Conservation (phyloP, 2,113 vertebrate genomes). For the Notarius lentiginosus region DNA sequence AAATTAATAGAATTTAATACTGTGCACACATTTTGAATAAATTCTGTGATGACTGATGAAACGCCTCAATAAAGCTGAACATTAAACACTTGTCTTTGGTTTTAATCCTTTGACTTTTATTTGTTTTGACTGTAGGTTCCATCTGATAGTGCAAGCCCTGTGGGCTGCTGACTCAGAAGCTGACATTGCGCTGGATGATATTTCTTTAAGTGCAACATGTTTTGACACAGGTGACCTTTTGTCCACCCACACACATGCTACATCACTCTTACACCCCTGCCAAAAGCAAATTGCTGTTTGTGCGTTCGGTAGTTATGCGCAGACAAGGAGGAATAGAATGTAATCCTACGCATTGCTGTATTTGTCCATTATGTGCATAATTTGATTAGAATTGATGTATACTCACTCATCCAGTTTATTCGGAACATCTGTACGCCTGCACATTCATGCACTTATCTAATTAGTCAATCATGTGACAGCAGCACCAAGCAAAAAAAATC, state of each 20-base stretch:
- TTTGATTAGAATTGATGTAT: background rate
- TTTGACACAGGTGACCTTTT: slow-evolving; percentile 72
- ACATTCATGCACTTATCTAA: background rate
- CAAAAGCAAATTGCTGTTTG: background rate
- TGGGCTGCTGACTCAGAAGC: slow-evolving; percentile 80
- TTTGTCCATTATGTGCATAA: background rate
- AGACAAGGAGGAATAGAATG: background rate
- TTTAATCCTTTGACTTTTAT: background rate
- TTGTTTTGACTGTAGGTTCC: slow-evolving; percentile 72
- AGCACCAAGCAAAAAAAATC: too few species aligned
- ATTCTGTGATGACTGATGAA: background rate
- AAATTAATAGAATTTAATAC: background rate
- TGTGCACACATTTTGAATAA: background rate
- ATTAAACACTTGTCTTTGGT: background rate
- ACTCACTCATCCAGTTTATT: background rate
- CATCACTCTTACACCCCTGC: slow-evolving; percentile 3
- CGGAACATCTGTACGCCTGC: background rate
- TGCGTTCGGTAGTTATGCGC: background rate
- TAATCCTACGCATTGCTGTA: background rate
- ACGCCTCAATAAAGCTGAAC: background rate
- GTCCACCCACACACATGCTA: background rate
- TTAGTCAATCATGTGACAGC: background rate
- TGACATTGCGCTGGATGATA: slow-evolving; percentile 81
- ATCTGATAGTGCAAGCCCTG: slow-evolving; percentile 73
- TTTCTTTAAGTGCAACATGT: slow-evolving; percentile 80